Conservation (phyloP, 2,888 invertebrate genomes). For the Elysia crispata region DNA sequence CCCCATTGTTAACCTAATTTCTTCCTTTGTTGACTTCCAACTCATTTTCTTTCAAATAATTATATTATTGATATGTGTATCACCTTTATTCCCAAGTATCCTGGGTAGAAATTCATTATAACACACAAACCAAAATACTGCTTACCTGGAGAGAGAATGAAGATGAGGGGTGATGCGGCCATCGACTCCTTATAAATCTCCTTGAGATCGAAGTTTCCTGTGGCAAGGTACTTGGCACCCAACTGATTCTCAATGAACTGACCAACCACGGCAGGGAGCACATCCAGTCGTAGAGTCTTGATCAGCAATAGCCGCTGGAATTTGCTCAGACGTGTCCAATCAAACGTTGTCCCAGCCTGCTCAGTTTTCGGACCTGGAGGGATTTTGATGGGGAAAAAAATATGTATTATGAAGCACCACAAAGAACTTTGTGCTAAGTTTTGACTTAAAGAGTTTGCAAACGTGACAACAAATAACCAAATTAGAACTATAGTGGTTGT, state of each 20-base stretch:
- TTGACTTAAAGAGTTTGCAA: no score
- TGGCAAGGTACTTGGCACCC: conserved; percentile 70
- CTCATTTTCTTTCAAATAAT: no score
- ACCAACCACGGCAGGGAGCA: conserved; percentile 66
- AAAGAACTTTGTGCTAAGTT: no score
- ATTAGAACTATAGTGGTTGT: no score
- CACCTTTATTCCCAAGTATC: no score
- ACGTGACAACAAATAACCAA: no score
- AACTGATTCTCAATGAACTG: conserved; percentile 72
- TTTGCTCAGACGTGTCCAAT: conserved; percentile 68
- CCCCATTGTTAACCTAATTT: no score
- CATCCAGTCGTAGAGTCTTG: conserved; percentile 72
- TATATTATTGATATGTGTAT: no score
- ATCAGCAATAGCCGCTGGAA: conserved; percentile 75
- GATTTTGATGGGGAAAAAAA: not conserved
- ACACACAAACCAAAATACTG: no score
- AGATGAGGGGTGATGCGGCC: conserved; percentile 75
- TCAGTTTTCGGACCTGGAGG: conserved; percentile 16
- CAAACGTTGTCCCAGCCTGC: conserved; percentile 56
- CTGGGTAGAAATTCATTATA: no score
- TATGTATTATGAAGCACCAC: no score
- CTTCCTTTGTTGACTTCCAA: no score
- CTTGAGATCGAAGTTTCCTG: conserved; percentile 73
- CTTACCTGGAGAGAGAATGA: conserved; percentile 76
- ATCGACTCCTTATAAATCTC: conserved; percentile 74